These are phyloP conservation scores for Tokudaia tokunoshimensis DNA, from an alignment of 2,797 vertebrate species.

Conservation along the genomic window DNA sequence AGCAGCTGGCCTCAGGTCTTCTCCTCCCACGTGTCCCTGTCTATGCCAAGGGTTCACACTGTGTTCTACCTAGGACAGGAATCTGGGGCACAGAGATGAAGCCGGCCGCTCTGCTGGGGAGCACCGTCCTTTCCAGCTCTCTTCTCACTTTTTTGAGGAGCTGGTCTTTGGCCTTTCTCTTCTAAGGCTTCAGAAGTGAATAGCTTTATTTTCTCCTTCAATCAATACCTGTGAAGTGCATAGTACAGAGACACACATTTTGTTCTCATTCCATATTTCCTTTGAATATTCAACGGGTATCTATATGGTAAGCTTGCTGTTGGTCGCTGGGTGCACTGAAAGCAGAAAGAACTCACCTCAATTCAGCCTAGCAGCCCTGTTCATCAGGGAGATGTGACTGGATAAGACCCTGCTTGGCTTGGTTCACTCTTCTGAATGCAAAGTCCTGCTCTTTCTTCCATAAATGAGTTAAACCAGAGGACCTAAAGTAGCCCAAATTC, in stretches of 20 bases:
- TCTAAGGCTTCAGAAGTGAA: neutral
- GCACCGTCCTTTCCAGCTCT: neutral
- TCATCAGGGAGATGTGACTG: neutral
- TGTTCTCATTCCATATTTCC: neutral
- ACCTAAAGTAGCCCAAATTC: neutral
- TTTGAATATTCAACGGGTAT: slow-evolving; percentile 47
- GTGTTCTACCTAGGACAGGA: slow-evolving; percentile 65
- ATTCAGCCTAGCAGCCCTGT: neutral
- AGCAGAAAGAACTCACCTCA: neutral
- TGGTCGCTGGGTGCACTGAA: neutral
- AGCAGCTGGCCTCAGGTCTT: slow-evolving; percentile 8
- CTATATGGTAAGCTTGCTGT: slow-evolving; percentile 8
- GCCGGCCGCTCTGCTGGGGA: slow-evolving; percentile 44
- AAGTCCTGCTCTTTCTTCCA: neutral
- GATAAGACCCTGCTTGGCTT: neutral
- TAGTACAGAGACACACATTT: neutral
- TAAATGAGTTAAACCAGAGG: neutral
- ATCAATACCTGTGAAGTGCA: neutral
- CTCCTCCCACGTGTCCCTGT: slow-evolving; percentile 51
- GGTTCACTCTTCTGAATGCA: neutral
- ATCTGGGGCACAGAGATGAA: slow-evolving; percentile 68
- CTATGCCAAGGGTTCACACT: slow-evolving; percentile 59
- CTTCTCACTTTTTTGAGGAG: slow-evolving; percentile 19
- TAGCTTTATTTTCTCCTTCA: neutral
- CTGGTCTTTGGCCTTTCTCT: neutral